phyloP scores from a whole-genome alignment of 2,888 invertebrate species.

The Eremobia ochroleuca region DNA sequence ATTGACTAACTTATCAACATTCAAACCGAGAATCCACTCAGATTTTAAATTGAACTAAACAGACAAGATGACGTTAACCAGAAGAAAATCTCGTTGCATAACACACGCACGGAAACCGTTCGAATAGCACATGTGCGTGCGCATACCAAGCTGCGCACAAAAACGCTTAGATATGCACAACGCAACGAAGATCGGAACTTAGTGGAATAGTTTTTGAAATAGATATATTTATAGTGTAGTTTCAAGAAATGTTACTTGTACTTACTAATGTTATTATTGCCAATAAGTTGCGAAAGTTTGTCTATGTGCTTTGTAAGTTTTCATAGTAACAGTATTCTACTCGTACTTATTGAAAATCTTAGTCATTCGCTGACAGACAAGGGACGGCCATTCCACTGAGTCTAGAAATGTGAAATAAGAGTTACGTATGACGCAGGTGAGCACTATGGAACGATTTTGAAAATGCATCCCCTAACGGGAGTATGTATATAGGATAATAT shows the following conservation, averaged over 20 bases:
- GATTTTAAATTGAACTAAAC: conserved; percentile 43
- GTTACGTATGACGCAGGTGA: background rate
- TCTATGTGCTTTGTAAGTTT: background rate
- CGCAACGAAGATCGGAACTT: conserved; percentile 44
- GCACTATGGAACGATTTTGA: background rate
- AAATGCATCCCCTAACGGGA: background rate
- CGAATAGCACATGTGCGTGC: conserved; percentile 33
- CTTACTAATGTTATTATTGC: background rate
- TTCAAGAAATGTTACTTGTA: background rate
- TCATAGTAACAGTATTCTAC: no score
- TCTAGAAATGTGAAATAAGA: background rate
- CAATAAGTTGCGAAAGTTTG: background rate
- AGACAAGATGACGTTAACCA: conserved; percentile 61
- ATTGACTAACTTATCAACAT: conserved; percentile 13
- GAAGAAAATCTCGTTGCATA: conserved; percentile 64
- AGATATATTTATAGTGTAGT: conserved; percentile 17
- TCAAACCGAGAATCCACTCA: conserved; percentile 14
- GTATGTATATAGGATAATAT: background rate
- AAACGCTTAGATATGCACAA: conserved; percentile 52
- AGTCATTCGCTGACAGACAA: no score
- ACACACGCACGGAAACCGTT: conserved; percentile 55
- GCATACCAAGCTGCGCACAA: conserved; percentile 61
- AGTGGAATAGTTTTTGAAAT: conserved; percentile 50
- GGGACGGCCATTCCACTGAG: background rate
- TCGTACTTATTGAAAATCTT: no score